A percentile compares a stretch with the other conserved stretches of the same genome.
phyloP scores from a whole-genome alignment of 2,797 vertebrate genomes.

The Nannoperca obscura region DNA sequence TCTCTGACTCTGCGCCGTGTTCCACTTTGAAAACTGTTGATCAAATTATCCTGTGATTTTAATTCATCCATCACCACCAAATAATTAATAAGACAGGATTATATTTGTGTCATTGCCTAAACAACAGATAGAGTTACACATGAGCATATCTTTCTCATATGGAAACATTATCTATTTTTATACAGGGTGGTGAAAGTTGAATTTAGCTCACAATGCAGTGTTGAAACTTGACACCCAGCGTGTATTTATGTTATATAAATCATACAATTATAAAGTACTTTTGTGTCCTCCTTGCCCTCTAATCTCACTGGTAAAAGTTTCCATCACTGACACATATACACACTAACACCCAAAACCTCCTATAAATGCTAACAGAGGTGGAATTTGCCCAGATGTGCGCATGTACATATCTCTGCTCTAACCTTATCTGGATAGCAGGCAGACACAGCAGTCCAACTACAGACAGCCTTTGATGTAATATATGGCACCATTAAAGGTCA shows the following conservation, averaged over 20 bases:
- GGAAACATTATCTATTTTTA: conserved; percentile 38
- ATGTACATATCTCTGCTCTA: not conserved
- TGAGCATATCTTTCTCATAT: conserved; percentile 14
- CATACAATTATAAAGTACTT: not conserved
- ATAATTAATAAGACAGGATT: conserved; percentile 35
- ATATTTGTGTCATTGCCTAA: conserved; percentile 1
- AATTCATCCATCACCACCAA: conserved; percentile 38
- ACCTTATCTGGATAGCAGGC: conserved; percentile 53
- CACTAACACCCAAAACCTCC: not conserved
- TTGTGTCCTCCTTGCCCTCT: not conserved
- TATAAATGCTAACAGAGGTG: not conserved
- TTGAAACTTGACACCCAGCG: not conserved
- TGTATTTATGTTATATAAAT: not conserved
- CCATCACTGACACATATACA: not conserved
- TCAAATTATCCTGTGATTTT: conserved; percentile 10
- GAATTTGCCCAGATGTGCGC: conserved; percentile 23
- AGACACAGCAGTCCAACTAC: conserved; percentile 26
- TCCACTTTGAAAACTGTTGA: not conserved
- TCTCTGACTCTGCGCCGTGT: not conserved
- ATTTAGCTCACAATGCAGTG: not conserved
- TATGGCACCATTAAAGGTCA: conserved; percentile 39
- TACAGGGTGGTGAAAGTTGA: conserved; percentile 19
- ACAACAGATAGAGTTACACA: conserved; percentile 23
- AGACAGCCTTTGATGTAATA: conserved; percentile 52
- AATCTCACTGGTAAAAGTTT: not conserved